A percentile compares a stretch with the other conserved stretches of the same genome.
Conservation (phyloP, 2,888 invertebrate species). For the Nephrotoma appendiculata region DNA sequence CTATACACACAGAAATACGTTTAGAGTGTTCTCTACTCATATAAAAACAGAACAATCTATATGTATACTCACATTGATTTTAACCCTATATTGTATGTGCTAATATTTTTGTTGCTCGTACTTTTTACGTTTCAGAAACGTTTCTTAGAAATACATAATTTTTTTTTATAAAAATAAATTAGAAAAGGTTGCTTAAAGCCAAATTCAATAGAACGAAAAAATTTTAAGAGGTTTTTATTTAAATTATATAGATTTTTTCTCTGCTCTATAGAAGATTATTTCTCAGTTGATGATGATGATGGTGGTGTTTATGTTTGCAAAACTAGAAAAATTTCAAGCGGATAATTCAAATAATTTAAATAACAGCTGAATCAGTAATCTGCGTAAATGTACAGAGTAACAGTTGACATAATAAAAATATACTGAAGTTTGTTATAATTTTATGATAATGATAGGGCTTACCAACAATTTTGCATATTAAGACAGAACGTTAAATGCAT, state of each 20-base stretch:
- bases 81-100: not conserved
- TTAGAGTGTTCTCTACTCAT: not conserved
- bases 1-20: not conserved
- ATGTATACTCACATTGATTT: not conserved
- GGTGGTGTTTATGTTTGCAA: not conserved
- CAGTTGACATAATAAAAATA: not conserved
- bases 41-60: not conserved
- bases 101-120: not conserved
- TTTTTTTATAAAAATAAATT: not conserved
- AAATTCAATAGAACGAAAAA: not conserved
- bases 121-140: not conserved
- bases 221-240: not conserved
- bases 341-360: not conserved
- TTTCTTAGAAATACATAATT: not conserved
- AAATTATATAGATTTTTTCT: not conserved
- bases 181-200: not conserved
- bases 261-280: not conserved
- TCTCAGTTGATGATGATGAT: not conserved
- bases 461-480: not conserved
- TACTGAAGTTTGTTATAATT: not conserved
- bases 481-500: not conserved
- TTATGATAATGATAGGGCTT: not conserved
- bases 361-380: not conserved
- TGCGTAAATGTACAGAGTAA: not conserved
- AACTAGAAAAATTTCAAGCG: not conserved